Percentiles rank a stretch among this genome's conserved stretches.
Evolutionary conservation across 2,797 vertebrate species (phyloP).

Genomic region (Decapterus maruadsi): DNA sequence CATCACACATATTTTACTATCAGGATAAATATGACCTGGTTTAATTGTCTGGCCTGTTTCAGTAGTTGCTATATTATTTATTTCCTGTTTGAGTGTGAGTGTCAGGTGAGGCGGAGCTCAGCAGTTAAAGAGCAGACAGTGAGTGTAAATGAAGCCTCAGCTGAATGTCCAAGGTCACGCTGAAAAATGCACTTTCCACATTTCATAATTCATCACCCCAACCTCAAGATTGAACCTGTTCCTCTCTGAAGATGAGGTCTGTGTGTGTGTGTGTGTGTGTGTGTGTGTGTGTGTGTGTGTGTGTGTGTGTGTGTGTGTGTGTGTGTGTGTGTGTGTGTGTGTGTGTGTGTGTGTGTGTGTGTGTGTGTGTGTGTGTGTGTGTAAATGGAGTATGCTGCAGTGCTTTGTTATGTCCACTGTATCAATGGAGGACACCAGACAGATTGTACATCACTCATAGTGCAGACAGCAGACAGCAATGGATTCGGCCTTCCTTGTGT

Average conservation of each 20-base stretch:
- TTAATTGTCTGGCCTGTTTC: not conserved
- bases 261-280: conserved; percentile 4
- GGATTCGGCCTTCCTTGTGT: conserved; percentile 21
- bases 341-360: too few relatives aligned
- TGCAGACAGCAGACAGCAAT: conserved; percentile 61
- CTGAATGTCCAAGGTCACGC: conserved; percentile 66
- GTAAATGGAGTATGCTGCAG: conserved; percentile 61
- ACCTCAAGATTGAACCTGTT: conserved; percentile 67
- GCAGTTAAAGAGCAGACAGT: conserved; percentile 27
- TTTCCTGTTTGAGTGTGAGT: not conserved
- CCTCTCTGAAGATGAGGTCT: conserved; percentile 53
- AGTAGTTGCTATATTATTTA: not conserved
- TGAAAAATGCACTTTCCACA: conserved; percentile 66
- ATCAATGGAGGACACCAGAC: conserved; percentile 65
- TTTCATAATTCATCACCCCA: conserved; percentile 73
- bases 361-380: conserved; percentile 16
- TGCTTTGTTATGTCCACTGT: conserved; percentile 73
- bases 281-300: too few relatives aligned
- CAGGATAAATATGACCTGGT: not conserved
- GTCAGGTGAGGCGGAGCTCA: conserved; percentile 19
- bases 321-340: too few relatives aligned
- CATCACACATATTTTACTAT: not conserved
- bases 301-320: conserved; percentile 14
- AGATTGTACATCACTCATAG: conserved; percentile 73
- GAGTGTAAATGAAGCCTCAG: conserved; percentile 50